Evolutionary conservation across 1,140 invertebrate species (phyloP), one percentile per base, ranked within the genome.

Genomic region (Drosophila carrolli): DNA sequence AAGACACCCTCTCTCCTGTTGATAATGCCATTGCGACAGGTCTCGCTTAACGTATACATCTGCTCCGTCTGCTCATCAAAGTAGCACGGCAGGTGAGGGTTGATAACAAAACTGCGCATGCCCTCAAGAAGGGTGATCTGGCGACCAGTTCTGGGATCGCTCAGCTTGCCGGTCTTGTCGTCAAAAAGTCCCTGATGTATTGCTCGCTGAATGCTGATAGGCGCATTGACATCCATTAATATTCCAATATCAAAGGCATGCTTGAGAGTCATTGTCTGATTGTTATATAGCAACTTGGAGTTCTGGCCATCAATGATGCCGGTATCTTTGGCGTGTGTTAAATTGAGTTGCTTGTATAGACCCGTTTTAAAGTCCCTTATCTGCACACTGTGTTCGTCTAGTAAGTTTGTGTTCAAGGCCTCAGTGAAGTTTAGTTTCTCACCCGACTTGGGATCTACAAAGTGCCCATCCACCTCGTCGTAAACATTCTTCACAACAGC

Each of bases 111-210:
- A 51, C 95, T 94, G 37, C 96, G 93, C 89, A 98, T 97, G 5
- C 97, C 95, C 93, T 98, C 97, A 75, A 97, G 95, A 10, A 98
- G 91, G 14, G 96, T 97, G 7, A 97, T 95, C 80, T 95, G 94
- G 59, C 96, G 94, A 23, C 95, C 95, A 2, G 95, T 96, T 35
- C 94, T 94, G 10, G 96, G 95, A 93, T 98, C 97, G 19, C 95
- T 94, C 23, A 98, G 94, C 93, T 96, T 96, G n/a, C 97, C 97
- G 1, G 94, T 95, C 56, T 94, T 93, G 56, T 96, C 96, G 78
- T 97, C 95, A 86, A 98, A 98, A 0, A 97, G 92, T 3, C 97
- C 97, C 93, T 97, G 96, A 92, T 97, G 96, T 48, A 98, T 95
- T 1, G 96, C 96, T 91, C 96, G 94, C 89, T 98, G 97, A 35